Base-by-base conservation (phyloP, 2,797 vertebrate species). In the Siniperca undulata region DNA sequence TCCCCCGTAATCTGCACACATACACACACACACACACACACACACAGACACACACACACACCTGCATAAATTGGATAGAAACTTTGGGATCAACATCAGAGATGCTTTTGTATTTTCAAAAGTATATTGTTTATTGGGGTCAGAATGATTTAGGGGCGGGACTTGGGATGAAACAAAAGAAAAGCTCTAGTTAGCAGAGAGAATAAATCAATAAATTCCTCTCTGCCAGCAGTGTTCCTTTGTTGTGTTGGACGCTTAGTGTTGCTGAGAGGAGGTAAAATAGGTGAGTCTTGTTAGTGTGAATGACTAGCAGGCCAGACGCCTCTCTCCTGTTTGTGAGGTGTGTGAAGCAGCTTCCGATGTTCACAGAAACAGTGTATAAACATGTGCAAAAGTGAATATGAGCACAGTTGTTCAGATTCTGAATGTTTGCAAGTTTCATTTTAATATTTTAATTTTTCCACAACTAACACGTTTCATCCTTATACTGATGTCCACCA, bases 91-190 rank as follows among this genome's bases (percentile, higher is more conserved):
- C 87, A 70, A 91, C 92, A 93, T 93, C 89, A 90, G 87, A 92
- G 80, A 70, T 52, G 87, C 86, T 83, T 90, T 90, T 89, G 84
- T 89, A 71, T 90, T 89, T 93, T 86, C 86, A 89, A 77, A 84
- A 83, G 83, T 82, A 71, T 86, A 89, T 92, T 94, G 92, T 94
- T 93, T 93, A 91, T 92, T 77, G 85, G 85, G 92, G 91, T 92
- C 89, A 82, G 72, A 85, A 73, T 74, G 81, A 91, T 91, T 93
- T 87, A 52, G 83, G 83, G 92, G 92, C 59, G 88, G 89, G 83
- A 90, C 86, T 93, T 93, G 86, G 90, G 85, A 87, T 81, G 89
- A 88, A 93, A 93, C 88, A 91, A 93, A 93, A 90, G 88, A 84
- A 90, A 91, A 84, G 77, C 74, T 88, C 73, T 82, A 66, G 81